These are phyloP conservation scores for Chirona hameri DNA, from an alignment of 2,888 invertebrate genomes.

Conservation along the genomic window DNA sequence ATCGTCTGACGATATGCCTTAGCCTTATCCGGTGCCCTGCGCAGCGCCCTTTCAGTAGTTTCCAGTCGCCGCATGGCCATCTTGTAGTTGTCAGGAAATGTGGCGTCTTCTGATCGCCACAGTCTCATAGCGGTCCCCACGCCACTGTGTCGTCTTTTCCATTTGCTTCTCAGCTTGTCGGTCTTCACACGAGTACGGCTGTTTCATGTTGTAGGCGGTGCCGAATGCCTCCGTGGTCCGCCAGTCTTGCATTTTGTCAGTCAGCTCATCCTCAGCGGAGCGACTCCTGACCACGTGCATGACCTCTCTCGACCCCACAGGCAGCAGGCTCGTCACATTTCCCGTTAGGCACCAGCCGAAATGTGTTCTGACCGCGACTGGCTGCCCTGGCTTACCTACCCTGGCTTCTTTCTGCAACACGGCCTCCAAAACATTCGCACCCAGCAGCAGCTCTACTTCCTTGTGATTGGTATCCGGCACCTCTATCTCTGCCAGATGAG, in stretches of 20 bases:
- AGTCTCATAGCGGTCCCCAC: background rate
- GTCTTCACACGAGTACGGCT: background rate
- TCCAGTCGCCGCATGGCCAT: background rate
- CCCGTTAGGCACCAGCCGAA: background rate
- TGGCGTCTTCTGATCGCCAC: background rate
- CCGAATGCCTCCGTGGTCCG: background rate
- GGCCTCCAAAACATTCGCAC: no score
- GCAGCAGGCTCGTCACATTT: background rate
- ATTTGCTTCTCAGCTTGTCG: background rate
- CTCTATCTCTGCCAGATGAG: no score
- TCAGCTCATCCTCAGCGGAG: background rate
- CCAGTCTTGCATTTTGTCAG: background rate
- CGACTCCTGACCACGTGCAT: background rate
- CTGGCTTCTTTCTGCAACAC: background rate
- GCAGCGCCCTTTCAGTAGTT: background rate
- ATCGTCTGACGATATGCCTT: no score
- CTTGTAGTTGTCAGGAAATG: background rate
- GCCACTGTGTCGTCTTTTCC: background rate
- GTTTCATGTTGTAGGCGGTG: background rate
- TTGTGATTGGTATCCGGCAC: no score
- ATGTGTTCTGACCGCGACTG: background rate
- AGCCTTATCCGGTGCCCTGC: background rate
- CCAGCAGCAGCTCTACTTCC: no score
- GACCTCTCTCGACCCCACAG: background rate
- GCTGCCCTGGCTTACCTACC: background rate